Evolutionary conservation across 2,113 vertebrate genomes (phyloP).

Genomic region (Lipophrys pholis): DNA sequence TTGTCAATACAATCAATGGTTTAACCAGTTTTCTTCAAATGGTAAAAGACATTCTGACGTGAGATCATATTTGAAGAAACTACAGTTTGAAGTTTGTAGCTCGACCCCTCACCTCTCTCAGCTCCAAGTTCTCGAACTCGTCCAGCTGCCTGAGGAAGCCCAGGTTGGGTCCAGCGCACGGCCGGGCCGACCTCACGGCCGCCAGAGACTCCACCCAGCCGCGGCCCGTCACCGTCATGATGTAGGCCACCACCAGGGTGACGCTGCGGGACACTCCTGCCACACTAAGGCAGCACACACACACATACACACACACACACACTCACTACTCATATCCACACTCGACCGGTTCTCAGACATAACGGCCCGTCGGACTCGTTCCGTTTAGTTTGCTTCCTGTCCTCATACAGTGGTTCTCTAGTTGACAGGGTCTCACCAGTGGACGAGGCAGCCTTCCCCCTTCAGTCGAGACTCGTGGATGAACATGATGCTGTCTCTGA

Average conservation of each 20-base stretch:
- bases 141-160: conserved; percentile 95
- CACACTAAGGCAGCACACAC: conserved; percentile 81
- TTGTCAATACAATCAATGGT: too few relatives aligned
- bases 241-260: conserved; percentile 93
- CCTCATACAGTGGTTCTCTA: too few relatives aligned
- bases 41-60: too few relatives aligned
- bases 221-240: conserved; percentile 93
- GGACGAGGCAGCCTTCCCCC: conserved; percentile 91
- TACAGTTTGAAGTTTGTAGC: too few relatives aligned
- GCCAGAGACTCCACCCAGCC: conserved; percentile 92
- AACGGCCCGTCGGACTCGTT: conserved; percentile 57
- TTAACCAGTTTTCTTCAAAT: too few relatives aligned
- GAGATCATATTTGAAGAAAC: too few relatives aligned
- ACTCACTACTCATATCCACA: conserved; percentile 4
- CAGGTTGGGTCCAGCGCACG: conserved; percentile 93
- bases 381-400: not conserved
- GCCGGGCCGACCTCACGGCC: conserved; percentile 87
- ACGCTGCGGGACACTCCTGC: conserved; percentile 96
- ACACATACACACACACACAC: not conserved
- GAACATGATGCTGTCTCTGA: conserved; percentile 92
- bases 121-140: conserved; percentile 87
- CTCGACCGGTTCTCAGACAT: conserved; percentile 27
- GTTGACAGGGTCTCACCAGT: conserved; percentile 84
- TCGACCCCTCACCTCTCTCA: conserved; percentile 70
- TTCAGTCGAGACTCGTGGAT: conserved; percentile 91